These are phyloP conservation scores for Eledona agricola DNA, from an alignment of 2,888 invertebrate genomes.

Conservation along the genomic window DNA sequence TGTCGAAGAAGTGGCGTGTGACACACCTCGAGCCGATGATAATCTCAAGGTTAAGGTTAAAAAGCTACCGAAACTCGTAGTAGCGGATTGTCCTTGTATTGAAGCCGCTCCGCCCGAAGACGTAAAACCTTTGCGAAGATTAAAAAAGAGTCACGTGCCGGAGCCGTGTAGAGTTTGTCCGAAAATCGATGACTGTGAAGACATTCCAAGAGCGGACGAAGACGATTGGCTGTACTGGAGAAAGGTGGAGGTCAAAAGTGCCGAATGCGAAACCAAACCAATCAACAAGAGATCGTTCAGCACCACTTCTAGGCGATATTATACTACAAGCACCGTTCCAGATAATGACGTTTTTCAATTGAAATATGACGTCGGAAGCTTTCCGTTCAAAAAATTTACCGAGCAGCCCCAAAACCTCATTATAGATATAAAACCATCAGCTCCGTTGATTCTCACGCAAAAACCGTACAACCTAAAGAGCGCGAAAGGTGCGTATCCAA, in stretches of 20 bases:
- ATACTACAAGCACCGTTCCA: conserved; percentile 6
- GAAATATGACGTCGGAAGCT: conserved; percentile 7
- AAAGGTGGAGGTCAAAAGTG: conserved; percentile 16
- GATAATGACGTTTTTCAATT: conserved; percentile 3
- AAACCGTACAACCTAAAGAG: too few species aligned
- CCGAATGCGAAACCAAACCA: conserved; percentile 6
- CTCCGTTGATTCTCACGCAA: conserved; percentile 20
- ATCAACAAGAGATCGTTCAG: conserved; percentile 8
- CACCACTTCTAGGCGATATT: conserved; percentile 5
- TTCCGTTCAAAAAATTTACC: not conserved
- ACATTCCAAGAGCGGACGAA: conserved; percentile 16
- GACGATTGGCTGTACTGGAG: conserved; percentile 22
- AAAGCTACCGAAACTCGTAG: conserved; percentile 17
- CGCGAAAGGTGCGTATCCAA: not conserved
- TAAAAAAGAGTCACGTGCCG: conserved; percentile 24
- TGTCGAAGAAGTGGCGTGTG: not conserved
- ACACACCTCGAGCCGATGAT: conserved; percentile 16
- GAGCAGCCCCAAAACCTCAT: conserved; percentile 10
- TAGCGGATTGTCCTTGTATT: conserved; percentile 27
- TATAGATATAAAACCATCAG: conserved; percentile 23
- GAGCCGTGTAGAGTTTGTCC: conserved; percentile 24
- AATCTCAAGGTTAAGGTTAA: conserved; percentile 18
- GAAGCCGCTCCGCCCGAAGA: conserved; percentile 11
- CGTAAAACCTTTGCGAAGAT: conserved; percentile 18
- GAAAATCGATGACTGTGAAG: not conserved